These are phyloP conservation scores for Meliscaeva auricollis DNA, from an alignment of 2,888 invertebrate genomes.

Conservation along the genomic window DNA sequence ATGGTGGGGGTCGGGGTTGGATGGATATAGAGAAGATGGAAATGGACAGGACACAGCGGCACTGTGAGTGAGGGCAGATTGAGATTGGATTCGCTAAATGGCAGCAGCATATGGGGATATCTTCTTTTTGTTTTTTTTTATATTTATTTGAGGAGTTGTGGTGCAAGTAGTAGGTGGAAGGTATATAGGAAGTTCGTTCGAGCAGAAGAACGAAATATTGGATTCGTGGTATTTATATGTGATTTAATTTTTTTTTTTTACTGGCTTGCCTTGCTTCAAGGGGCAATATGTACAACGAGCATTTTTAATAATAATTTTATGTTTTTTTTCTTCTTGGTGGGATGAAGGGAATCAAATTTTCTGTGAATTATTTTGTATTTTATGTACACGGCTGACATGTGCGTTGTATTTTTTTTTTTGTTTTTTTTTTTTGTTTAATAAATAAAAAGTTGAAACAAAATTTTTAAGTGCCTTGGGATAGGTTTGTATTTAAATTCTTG, in stretches of 20 bases:
- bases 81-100: slow-evolving; percentile 39
- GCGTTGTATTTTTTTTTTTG: neutral
- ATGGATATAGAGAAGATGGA: too few species aligned
- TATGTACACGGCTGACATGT: neutral
- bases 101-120: slow-evolving; percentile 7
- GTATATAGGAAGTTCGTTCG: slow-evolving; percentile 2
- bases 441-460: slow-evolving; percentile 4
- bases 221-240: slow-evolving; percentile 35
- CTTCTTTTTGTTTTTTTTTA: slow-evolving; percentile 5
- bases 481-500: slow-evolving; percentile 8
- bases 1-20: neutral
- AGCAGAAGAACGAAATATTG: slow-evolving; percentile 49
- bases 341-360: slow-evolving; percentile 5
- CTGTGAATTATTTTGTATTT: neutral
- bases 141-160: slow-evolving; percentile 8
- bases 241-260: slow-evolving; percentile 1
- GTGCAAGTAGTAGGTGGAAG: slow-evolving; percentile 6
- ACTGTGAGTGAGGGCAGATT: slow-evolving; percentile 13
- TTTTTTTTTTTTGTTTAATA: neutral
- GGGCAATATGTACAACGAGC: slow-evolving; percentile 10
- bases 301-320: slow-evolving; percentile 21
- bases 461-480: neutral
- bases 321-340: neutral
- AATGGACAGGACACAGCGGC: neutral
- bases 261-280: neutral